Conservation (phyloP, 1,140 invertebrate genomes). For the Ptiloglossa arizonensis region DNA sequence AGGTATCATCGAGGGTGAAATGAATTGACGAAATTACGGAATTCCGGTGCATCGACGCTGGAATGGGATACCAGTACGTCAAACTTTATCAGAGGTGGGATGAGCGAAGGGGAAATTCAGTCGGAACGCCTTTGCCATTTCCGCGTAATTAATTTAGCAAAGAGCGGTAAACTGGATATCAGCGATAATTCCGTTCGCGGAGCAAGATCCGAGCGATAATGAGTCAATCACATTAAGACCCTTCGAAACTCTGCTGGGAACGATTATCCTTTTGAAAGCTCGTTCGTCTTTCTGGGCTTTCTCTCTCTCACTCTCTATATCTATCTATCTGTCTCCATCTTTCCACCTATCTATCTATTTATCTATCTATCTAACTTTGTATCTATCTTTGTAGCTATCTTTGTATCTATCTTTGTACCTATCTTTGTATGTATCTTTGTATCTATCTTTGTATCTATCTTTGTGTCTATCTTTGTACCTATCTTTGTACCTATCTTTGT, state of each 20-base stretch:
- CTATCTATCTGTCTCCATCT: no score
- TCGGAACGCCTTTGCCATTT: conserved; percentile 1
- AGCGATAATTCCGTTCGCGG: conserved; percentile 19
- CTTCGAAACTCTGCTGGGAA: conserved; percentile 1
- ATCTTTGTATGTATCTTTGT: no score
- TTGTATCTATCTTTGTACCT: no score
- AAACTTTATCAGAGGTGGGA: neutral
- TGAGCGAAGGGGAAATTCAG: neutral
- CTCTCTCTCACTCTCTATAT: neutral
- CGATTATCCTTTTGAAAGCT: conserved; percentile 33
- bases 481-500: no score
- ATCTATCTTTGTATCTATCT: no score
- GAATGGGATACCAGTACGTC: neutral
- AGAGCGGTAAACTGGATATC: conserved; percentile 38
- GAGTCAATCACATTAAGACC: conserved; percentile 47
- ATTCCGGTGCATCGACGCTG: neutral
- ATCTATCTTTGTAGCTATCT: no score
- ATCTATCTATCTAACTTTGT: no score
- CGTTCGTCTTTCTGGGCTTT: neutral
- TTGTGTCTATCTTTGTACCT: no score
- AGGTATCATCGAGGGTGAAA: neutral
- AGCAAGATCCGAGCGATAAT: conserved; percentile 39
- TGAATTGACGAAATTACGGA: neutral
- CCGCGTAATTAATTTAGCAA: conserved; percentile 39
- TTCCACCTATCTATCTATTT: no score